Conservation (phyloP, 2,888 invertebrate genomes). For the Diarsia brunnea region DNA sequence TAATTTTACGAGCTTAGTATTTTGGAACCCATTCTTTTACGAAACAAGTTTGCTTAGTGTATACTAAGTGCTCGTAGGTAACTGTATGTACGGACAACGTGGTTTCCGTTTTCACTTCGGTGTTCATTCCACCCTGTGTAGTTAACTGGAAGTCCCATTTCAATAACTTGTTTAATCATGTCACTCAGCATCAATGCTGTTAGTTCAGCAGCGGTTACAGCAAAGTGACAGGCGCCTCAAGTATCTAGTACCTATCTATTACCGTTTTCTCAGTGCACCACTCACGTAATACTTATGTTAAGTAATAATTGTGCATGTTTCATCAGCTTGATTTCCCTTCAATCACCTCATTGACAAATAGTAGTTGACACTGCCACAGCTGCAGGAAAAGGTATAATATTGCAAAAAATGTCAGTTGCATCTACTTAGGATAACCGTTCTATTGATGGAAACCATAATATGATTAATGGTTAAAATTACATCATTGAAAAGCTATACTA, state of each 20-base stretch:
- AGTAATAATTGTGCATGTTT: slow-evolving; percentile 32
- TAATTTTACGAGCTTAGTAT: too few species aligned
- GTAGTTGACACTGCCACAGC: neutral
- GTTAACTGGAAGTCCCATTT: slow-evolving; percentile 21
- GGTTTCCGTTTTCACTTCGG: too few species aligned
- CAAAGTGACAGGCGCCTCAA: slow-evolving; percentile 36
- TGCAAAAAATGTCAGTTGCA: neutral
- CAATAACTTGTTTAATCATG: slow-evolving; percentile 29
- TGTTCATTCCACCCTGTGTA: too few species aligned
- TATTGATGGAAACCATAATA: neutral
- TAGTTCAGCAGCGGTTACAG: slow-evolving; percentile 17
- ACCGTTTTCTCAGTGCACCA: slow-evolving; percentile 17
- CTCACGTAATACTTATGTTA: slow-evolving; percentile 4
- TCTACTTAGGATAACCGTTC: neutral
- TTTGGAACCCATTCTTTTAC: too few species aligned
- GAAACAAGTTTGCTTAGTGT: too few species aligned
- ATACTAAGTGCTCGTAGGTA: too few species aligned
- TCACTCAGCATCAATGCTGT: slow-evolving; percentile 33
- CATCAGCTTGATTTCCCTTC: slow-evolving; percentile 14
- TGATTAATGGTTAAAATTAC: neutral
- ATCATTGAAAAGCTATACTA: neutral
- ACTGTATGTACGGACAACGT: too few species aligned
- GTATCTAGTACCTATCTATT: slow-evolving; percentile 24
- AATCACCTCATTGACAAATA: slow-evolving; percentile 2
- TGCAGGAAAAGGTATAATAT: slow-evolving; percentile 4